Conservation (phyloP, 2,113 vertebrate genomes). For the Corythornis vintsioides region DNA sequence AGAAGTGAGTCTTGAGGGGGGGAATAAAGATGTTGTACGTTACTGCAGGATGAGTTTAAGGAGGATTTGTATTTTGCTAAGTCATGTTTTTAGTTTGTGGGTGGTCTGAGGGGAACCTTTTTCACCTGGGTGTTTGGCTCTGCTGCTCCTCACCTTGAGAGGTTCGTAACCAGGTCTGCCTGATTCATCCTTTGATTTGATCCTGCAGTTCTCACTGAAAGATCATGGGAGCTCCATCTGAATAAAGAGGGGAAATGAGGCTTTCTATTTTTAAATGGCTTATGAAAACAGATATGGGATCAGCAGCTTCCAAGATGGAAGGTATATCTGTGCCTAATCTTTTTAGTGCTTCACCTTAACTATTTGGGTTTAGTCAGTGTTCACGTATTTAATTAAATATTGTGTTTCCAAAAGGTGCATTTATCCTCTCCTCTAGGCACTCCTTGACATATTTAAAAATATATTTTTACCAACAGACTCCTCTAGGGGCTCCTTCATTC, state of each 20-base stretch:
- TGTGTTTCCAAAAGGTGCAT: neutral
- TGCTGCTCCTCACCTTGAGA: neutral
- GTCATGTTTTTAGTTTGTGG: neutral
- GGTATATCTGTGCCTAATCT: neutral
- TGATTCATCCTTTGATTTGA: slow-evolving; percentile 12
- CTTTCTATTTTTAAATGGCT: slow-evolving; percentile 46
- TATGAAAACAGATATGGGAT: neutral
- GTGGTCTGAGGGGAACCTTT: neutral
- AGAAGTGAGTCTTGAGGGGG: neutral
- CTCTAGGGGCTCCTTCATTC: slow-evolving; percentile 1
- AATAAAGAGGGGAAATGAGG: slow-evolving; percentile 22
- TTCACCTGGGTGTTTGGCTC: neutral
- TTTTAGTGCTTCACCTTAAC: neutral
- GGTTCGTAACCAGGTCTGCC: neutral
- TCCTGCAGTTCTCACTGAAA: neutral
- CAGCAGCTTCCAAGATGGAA: slow-evolving; percentile 35
- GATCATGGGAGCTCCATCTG: neutral
- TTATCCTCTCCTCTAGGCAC: slow-evolving; percentile 51
- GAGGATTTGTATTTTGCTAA: neutral
- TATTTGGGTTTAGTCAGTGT: slow-evolving; percentile 34
- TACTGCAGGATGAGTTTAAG: neutral
- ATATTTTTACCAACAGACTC: slow-evolving; percentile 52
- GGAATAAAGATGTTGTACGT: fast-evolving
- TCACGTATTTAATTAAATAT: slow-evolving; percentile 40
- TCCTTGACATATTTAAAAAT: slow-evolving; percentile 59